Base-by-base conservation (phyloP, 1,140 invertebrate species). In the Drosophila kanapiae region DNA sequence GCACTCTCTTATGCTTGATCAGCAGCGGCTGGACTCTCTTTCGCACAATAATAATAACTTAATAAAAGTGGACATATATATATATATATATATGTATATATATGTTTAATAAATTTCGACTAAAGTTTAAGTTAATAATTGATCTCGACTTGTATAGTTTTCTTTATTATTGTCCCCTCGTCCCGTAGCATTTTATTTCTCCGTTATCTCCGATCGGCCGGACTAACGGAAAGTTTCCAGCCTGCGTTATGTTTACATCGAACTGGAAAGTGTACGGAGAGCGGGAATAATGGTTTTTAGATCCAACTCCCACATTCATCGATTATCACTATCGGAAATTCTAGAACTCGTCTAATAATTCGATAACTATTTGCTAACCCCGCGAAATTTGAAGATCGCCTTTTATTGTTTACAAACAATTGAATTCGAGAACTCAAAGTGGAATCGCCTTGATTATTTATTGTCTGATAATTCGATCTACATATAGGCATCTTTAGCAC, bases 71-170 rank as follows among this genome's bases (percentile, higher is more conserved):
- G 43, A 42, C 69, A 35, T 35, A 51, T 37, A 75, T 43, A 56
- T 65, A 51, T 3, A 33, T 0, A 48, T 47, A 47, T 27, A 31
- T 31, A 33, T 33, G 8, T 8, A 6, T 33, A 23, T 57, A 75
- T 71, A 63, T 64, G 67, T 63, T 70, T 61, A 71, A 58, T 78
- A 64, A 86, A 63, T 79, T 86, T 82, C 64, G 82, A 71, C 81
- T 64, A 79, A 61, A 71, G 64, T 79, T n/a, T n/a, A n/a, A n/a
- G n/a, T 4, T 27, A n/a, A 14, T n/a, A n/a, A 38, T 38, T 56
- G 53, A 56, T 56, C 53, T 56, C 33, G 53, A 23, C 37, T 31
- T 33, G 4, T 54, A 37, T 54, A 54, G 51, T 54, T 56, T 23
- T 23, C 23, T n/a, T 38, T 56, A 18, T 29, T 65, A 23, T 38